Percentiles rank a stretch among this genome's conserved stretches.
Conservation (phyloP, 35 echinoderm and acorn worm species). For the Hemicentrotus pulcherrimus region DNA sequence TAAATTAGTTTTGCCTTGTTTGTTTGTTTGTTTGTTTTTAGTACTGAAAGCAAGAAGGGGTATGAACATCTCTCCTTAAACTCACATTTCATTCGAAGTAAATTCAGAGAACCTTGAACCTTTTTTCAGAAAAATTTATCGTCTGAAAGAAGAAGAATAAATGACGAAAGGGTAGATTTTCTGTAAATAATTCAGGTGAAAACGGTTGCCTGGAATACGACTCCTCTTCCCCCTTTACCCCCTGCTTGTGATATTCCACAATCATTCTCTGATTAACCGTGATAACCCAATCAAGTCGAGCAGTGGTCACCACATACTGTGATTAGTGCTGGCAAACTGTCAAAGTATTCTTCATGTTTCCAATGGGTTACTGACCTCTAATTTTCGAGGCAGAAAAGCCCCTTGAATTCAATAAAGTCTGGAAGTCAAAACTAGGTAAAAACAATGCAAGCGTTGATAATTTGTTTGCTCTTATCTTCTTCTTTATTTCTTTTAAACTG, state of each 20-base stretch:
- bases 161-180: neutral
- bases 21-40: too few relatives aligned
- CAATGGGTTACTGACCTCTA: neutral
- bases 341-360: neutral
- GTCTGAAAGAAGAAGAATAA: neutral
- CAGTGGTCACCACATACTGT: neutral
- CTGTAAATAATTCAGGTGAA: neutral
- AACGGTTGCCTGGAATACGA: neutral
- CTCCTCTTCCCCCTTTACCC: neutral
- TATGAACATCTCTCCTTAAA: too few relatives aligned
- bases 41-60: too few relatives aligned
- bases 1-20: too few relatives aligned
- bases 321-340: neutral
- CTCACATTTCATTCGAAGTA: too few relatives aligned
- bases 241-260: neutral
- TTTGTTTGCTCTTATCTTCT: too few relatives aligned
- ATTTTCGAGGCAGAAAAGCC: neutral
- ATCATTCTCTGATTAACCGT: neutral
- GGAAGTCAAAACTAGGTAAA: too few relatives aligned
- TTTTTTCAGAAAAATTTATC: neutral
- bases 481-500: too few relatives aligned
- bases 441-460: too few relatives aligned
- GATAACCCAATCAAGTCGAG: neutral
- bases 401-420: neutral
- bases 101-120: neutral